Percentiles rank a stretch among this genome's conserved stretches.
Conservation (phyloP, 2,113 vertebrate species). For the Acanthochromis polyacanthus region DNA sequence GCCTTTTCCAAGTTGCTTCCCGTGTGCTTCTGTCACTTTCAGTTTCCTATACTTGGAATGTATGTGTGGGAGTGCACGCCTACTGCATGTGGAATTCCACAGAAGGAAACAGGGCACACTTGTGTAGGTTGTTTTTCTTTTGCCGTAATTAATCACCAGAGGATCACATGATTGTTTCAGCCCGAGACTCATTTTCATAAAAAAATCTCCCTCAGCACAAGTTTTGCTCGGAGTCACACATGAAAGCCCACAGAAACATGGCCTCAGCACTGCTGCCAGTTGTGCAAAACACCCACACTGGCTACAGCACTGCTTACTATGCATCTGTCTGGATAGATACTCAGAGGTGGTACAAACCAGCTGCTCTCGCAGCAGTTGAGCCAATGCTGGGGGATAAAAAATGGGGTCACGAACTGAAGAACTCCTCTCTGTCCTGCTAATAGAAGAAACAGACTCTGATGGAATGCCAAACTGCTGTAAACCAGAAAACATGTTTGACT, state of each 20-base stretch:
- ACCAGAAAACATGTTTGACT: constrained; percentile 32
- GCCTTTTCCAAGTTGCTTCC: constrained; percentile 40
- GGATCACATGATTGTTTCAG: constrained; percentile 50
- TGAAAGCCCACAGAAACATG: constrained; percentile 50
- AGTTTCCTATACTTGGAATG: constrained; percentile 31
- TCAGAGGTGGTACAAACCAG: constrained; percentile 37
- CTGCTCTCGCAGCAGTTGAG: constrained; percentile 24
- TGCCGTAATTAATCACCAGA: constrained; percentile 68
- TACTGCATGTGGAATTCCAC: constrained; percentile 30
- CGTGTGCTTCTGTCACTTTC: constrained; percentile 45
- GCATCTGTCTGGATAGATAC: constrained; percentile 52
- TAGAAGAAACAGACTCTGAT: constrained; percentile 43
- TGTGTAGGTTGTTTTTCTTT: constrained; percentile 39
- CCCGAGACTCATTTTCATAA: constrained; percentile 41
- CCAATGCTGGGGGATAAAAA: constrained; percentile 8
- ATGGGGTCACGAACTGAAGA: constrained; percentile 40
- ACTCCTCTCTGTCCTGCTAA: constrained; percentile 51
- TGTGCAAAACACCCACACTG: constrained; percentile 54
- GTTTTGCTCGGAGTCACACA: constrained; percentile 53
- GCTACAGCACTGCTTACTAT: constrained; percentile 46
- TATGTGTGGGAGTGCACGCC: constrained; percentile 28
- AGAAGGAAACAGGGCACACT: constrained; percentile 37
- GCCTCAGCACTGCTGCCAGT: constrained; percentile 49
- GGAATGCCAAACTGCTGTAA: constrained; percentile 34
- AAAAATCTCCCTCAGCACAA: constrained; percentile 40